Evolutionary conservation across 2,888 invertebrate genomes (phyloP), one percentile per base, ranked within the genome.

Genomic region (Torymus texanus): DNA sequence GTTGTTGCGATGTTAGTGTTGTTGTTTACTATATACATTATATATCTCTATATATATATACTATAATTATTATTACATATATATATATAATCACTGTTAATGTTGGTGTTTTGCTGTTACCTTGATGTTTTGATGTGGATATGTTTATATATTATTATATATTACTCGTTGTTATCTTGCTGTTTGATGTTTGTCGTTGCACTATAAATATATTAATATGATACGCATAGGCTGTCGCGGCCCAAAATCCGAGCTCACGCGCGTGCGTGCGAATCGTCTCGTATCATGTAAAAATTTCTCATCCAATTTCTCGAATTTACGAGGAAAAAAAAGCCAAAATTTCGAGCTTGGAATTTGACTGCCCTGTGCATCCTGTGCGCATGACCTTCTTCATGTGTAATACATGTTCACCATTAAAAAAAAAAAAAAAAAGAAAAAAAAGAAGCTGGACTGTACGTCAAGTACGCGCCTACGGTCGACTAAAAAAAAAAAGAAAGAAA

Each of bases 181-280:
- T 88, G 87, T 88, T 90, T 88, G 89, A 89, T 90, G 90, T 90
- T 90, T 89, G 88, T 89, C 87, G 89, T 90, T 89, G 90, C 90
- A 90, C 90, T 87, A 85, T 84, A 61, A 14, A 41, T 41, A 41
- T 41, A 41, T 41, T 11, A 63, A 21, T 21, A 21, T 21, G 21
- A 21, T 67, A 62, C 61, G 65, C 82, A 41, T 41, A 82, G 75
- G 72, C 51, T 82, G 79, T 82, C 71, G 65, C 68, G 74, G 75
- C 21, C 41, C 51, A 78, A 78, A 80, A 16, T 81, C 78, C 51
- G 61, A 81, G 78, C 75, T 81, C 78, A 58, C 70, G 53, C 41
- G 8, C 21, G 21, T 2, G 2, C 21, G 21, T 21, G 8, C 29
- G 29, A 41, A 1, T 41, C 41, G 5, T 8, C 8, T 41, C 41